Conservation (phyloP, 2,888 invertebrate species). For the Cyclophora albipunctata region DNA sequence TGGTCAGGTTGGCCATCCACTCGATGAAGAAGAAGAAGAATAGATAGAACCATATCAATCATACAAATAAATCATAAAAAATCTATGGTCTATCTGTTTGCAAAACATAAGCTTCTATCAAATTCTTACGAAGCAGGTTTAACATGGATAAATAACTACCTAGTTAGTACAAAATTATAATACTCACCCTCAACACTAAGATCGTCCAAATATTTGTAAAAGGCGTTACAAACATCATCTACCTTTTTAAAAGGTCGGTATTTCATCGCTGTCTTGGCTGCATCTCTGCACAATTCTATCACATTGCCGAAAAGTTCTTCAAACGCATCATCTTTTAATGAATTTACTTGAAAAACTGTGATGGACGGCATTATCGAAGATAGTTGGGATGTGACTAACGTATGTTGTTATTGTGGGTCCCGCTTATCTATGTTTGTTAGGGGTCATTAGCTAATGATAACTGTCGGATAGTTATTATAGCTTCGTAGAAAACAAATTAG, state of each 20-base stretch:
- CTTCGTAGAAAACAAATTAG: no score
- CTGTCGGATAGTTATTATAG: no score
- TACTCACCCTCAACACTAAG: conserved; percentile 61
- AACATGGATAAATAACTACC: no score
- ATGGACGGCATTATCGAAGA: conserved; percentile 17
- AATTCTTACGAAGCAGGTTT: no score
- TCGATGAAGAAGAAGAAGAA: no score
- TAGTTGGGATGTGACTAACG: background rate
- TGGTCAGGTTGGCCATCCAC: no score
- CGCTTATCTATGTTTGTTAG: background rate
- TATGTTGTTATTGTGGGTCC: conserved; percentile 7
- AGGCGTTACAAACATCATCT: conserved; percentile 64
- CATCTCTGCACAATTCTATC: conserved; percentile 76
- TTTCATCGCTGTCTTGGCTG: conserved; percentile 61
- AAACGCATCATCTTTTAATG: conserved; percentile 67
- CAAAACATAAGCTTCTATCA: no score
- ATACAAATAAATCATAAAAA: no score
- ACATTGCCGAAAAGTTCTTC: conserved; percentile 77
- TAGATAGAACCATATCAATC: no score
- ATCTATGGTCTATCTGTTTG: no score
- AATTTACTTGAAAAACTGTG: conserved; percentile 71
- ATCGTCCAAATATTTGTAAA: conserved; percentile 72
- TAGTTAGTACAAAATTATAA: no score
- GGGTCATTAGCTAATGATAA: no score
- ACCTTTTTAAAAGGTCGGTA: conserved; percentile 69